Evolutionary conservation across 1,140 invertebrate genomes (phyloP).

Genomic region (Drosophila insularis): DNA sequence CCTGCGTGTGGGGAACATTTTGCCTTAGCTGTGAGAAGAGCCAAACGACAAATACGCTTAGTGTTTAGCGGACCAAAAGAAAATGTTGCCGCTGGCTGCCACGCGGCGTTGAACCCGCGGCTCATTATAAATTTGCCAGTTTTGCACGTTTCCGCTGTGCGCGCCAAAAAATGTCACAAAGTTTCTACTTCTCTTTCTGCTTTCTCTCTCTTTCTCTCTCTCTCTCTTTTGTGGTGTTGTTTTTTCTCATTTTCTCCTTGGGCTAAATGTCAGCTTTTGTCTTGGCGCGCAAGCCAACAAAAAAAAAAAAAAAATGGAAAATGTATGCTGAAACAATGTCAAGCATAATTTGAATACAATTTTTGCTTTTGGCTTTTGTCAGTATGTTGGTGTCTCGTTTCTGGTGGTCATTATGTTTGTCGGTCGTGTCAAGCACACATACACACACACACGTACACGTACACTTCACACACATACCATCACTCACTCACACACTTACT

Average conservation of each 20-base stretch:
- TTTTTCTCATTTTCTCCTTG: conserved; percentile 58
- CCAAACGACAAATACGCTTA: conserved; percentile 71
- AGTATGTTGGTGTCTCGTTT: conserved; percentile 24
- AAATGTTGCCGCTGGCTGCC: conserved; percentile 66
- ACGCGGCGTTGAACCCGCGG: conserved; percentile 62
- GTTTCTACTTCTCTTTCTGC: conserved; percentile 48
- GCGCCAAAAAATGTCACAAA: conserved; percentile 80
- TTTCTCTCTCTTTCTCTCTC: conserved; percentile 1
- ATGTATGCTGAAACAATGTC: conserved; percentile 80
- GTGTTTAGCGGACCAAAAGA: conserved; percentile 71
- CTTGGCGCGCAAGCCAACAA: conserved; percentile 73
- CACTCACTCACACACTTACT: not conserved
- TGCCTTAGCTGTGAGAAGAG: conserved; percentile 51
- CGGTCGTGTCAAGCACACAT: conserved; percentile 74
- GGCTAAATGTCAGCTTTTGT: conserved; percentile 81
- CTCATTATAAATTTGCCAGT: conserved; percentile 81
- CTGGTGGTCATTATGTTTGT: conserved; percentile 76
- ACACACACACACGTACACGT: conserved; percentile 54
- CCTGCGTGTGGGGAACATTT: conserved; percentile 38
- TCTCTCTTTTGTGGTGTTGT: conserved; percentile 37
- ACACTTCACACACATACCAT: conserved; percentile 6
- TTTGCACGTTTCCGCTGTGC: conserved; percentile 77
- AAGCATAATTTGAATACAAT: conserved; percentile 81
- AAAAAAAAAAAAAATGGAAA: not conserved
- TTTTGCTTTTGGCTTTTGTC: conserved; percentile 57